Base-by-base conservation (phyloP, 2,113 vertebrate genomes). In the Apteryx mantelli region DNA sequence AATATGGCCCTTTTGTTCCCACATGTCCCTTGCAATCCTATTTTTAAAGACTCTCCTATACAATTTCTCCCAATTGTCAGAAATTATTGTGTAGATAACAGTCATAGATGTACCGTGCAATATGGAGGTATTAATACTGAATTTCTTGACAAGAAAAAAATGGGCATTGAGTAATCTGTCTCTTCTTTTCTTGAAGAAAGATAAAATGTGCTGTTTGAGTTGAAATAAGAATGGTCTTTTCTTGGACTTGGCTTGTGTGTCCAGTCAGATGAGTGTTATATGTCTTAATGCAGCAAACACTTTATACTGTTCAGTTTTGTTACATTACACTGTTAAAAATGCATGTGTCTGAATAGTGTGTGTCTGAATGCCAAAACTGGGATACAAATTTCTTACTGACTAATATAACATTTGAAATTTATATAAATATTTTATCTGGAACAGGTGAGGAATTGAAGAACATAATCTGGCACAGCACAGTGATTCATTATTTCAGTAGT, bases 351-450 rank as follows among this genome's bases (percentile, higher is more conserved):
- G 26, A 40, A 36, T 90, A 74, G 8, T 1, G 1, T 58, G 34
- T 11, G 3, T 55, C 42, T 82, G 24, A 42, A 38, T 90, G 69
- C 44, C 22, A 58, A 65, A 94, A 69, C 16, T 25, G 19, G 65
- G 6, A 21, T 79, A 48, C 0, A 17, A 10, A 61, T 82, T 78
- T 89, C 26, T 65, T 86, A 20, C n/a, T 12, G 36, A 17, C 36
- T 82, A 38, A 61, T 84, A 32, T 42, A 48, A 22, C 44, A 82
- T 0, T 13, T 75, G 70, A 79, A 82, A 48, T n/a, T 11, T 28
- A 4, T 13, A 38, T 88, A 74, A 89, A 89, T 73, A 64, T 88
- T 92, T 92, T 80, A 80, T 91, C 26, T 74, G 7, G 3, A 88
- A 64, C 46, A 68, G 71, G 64, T 86, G 53, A 81, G 26, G 30